Base-by-base conservation (phyloP, 2,797 vertebrate species). In the Alca torda region DNA sequence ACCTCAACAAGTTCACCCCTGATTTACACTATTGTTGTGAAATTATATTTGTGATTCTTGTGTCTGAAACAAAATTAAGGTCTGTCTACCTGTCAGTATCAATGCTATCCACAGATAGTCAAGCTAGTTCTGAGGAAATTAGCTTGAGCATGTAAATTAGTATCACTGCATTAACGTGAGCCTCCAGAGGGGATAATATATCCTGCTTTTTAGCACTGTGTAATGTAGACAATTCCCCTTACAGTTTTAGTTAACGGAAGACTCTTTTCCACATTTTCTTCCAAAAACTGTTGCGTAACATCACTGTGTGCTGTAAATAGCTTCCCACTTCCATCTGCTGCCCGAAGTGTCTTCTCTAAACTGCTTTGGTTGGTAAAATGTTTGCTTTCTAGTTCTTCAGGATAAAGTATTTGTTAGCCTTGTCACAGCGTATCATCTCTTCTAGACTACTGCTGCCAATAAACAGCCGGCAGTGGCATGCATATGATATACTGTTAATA, bases 221-320 rank as follows among this genome's bases (percentile, higher is more conserved):
- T 87, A 89, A 91, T 28, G 19, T 51, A 87, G 75, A 67, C 21
- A 77, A 76, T 83, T 85, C 6, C 25, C 25, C 9, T 70, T 83
- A 70, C 21, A 70, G 19, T 74, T 92, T 85, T 85, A 63, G 56
- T 85, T 87, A 91, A 83, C 80, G 67, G 89, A 93, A 87, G 39
- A 92, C 25, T 76, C 84, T 81, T 82, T 91, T 85, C 79, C 85
- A 91, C 10, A 63, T 91, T 92, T 95, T 59, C 67, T 89, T 89
- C 91, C 65, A 87, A 95, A 95, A 85, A 70, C 9, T 60, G 39
- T 92, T 94, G 87, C 60, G 82, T 39, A 95, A 91, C 57, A 74
- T 74, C 48, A 85, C 59, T 84, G 54, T 87, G 84, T 84, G 68
- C 81, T 67, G 67, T 85, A 96, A 96, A 94, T 73, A 89, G 79